Conservation (phyloP, 1,140 invertebrate genomes). For the Drosophila sturtevanti region DNA sequence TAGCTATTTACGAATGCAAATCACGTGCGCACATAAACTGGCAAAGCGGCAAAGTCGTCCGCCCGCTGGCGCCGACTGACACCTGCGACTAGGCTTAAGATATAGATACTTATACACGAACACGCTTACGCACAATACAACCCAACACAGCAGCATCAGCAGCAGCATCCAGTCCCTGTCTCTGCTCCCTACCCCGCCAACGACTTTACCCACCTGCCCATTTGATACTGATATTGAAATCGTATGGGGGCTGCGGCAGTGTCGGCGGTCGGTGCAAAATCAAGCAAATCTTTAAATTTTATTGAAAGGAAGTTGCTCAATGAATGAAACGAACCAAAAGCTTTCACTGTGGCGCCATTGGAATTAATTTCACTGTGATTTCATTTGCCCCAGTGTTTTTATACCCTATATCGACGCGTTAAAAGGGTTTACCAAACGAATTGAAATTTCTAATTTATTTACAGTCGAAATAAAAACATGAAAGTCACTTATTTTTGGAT, state of each 20-base stretch:
- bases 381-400: neutral
- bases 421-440: too few species aligned
- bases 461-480: too few species aligned
- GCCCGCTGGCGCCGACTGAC: conserved; percentile 39
- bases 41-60: conserved; percentile 46
- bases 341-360: conserved; percentile 60
- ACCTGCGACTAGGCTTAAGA: conserved; percentile 37
- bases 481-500: too few species aligned
- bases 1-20: conserved; percentile 72
- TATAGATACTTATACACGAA: conserved; percentile 47
- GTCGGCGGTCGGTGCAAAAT: conserved; percentile 26
- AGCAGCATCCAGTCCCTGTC: conserved; percentile 10
- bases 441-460: too few species aligned
- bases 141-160: too few species aligned
- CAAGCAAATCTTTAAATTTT: conserved; percentile 66
- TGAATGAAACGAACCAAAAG: conserved; percentile 43
- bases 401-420: neutral
- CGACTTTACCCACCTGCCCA: conserved; percentile 13
- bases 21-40: conserved; percentile 74
- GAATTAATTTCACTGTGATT: conserved; percentile 73
- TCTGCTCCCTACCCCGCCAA: neutral
- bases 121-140: conserved; percentile 4
- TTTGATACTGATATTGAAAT: conserved; percentile 54
- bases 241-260: conserved; percentile 13
- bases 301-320: conserved; percentile 53